These are phyloP conservation scores for Mirza zaza DNA, from an alignment of 2,113 vertebrate species.

Conservation along the genomic window DNA sequence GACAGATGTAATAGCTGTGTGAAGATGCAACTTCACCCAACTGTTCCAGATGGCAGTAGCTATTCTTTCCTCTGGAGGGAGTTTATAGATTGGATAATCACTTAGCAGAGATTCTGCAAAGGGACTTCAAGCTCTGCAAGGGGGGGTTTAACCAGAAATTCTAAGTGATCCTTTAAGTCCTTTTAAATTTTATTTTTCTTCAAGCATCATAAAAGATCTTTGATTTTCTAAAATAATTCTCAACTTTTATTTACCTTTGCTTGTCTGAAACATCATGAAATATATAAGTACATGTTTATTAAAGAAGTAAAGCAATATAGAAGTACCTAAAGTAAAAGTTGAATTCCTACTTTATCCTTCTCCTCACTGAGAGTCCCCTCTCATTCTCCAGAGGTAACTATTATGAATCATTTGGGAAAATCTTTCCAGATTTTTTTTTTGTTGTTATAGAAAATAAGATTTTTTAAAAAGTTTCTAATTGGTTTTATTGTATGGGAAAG, in stretches of 20 bases:
- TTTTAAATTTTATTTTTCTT: background rate
- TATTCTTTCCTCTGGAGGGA: background rate
- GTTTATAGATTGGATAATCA: background rate
- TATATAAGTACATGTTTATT: background rate
- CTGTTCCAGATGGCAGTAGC: background rate
- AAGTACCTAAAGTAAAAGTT: background rate
- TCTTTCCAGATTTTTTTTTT: background rate
- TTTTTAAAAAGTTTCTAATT: background rate
- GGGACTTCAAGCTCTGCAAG: background rate
- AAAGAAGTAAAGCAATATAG: background rate
- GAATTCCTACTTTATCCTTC: background rate
- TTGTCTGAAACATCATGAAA: background rate
- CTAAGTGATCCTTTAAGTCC: background rate
- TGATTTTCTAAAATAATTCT: background rate
- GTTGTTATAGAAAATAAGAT: background rate
- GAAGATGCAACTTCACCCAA: background rate
- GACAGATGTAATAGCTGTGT: background rate
- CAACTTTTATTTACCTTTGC: background rate
- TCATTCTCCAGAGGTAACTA: background rate
- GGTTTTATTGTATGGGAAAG: background rate
- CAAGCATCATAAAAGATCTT: background rate
- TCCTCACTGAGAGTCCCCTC: background rate
- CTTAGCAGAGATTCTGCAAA: background rate
- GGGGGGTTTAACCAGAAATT: background rate
- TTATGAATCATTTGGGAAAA: background rate